Evolutionary conservation across 2,888 invertebrate species (phyloP).

Genomic region (Athalia circularis): DNA sequence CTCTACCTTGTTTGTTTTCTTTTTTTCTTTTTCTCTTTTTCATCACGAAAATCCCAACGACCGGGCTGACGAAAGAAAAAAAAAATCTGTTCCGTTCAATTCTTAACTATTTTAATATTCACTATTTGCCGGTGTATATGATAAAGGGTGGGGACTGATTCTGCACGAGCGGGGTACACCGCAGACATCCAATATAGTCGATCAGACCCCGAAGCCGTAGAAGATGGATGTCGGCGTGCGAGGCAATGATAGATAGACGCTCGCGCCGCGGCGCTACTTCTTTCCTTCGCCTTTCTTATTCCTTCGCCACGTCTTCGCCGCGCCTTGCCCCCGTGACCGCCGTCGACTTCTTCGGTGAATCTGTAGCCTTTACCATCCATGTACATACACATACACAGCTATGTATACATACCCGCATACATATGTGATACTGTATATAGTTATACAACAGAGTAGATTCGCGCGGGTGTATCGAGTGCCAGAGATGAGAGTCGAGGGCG

Average conservation of each 20-base stretch:
- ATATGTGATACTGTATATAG: background rate
- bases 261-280: slow-evolving; percentile 40
- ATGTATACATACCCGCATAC: no score
- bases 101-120: background rate
- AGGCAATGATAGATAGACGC: slow-evolving; percentile 61
- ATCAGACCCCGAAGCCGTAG: slow-evolving; percentile 53
- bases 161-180: slow-evolving; percentile 50
- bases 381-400: no score
- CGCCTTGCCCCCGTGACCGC: background rate
- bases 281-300: slow-evolving; percentile 41
- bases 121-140: slow-evolving; percentile 12
- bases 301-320: slow-evolving; percentile 27
- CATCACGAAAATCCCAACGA: no score
- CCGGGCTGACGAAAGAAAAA: no score
- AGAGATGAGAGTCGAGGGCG: slow-evolving; percentile 52
- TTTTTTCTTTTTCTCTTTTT: no score
- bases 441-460: background rate
- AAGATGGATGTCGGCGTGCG: slow-evolving; percentile 51
- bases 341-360: background rate
- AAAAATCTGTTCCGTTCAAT: no score
- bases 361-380: slow-evolving; percentile 12
- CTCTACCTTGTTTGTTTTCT: no score
- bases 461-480: slow-evolving; percentile 40
- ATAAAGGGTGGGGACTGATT: background rate
- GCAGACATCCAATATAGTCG: slow-evolving; percentile 58